These are phyloP conservation scores for Pantherophis guttatus DNA, from an alignment of 2,113 vertebrate species.

Conservation along the genomic window DNA sequence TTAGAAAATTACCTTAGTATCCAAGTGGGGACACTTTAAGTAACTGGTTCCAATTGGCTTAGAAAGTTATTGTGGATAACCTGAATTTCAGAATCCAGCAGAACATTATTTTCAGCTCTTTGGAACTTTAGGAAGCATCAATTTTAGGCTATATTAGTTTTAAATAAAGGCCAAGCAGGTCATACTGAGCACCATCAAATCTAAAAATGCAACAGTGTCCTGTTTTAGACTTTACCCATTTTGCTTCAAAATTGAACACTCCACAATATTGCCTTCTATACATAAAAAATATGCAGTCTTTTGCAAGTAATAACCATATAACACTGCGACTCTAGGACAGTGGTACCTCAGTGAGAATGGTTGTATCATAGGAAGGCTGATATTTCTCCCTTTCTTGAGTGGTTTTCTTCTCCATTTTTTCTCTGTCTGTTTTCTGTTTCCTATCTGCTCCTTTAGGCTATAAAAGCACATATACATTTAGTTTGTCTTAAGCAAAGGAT, in stretches of 20 bases:
- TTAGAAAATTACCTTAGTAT: not conserved
- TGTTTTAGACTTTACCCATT: not conserved
- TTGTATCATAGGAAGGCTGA: slow-evolving; percentile 85
- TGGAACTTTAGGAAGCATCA: not conserved
- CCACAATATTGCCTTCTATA: not conserved
- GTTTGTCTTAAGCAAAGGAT: slow-evolving; percentile 44
- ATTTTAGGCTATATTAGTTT: not conserved
- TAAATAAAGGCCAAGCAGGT: not conserved
- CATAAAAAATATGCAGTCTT: not conserved
- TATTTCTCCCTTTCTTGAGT: slow-evolving; percentile 90
- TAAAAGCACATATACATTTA: slow-evolving; percentile 56
- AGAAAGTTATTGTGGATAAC: not conserved
- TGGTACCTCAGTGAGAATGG: slow-evolving; percentile 86
- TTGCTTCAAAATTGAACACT: not conserved
- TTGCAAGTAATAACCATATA: not conserved
- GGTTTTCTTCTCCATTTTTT: slow-evolving; percentile 90
- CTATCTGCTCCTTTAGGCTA: slow-evolving; percentile 96
- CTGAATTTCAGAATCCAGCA: slow-evolving; percentile 25
- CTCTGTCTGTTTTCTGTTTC: slow-evolving; percentile 93
- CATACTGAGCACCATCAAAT: slow-evolving; percentile 12
- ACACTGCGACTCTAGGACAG: not conserved
- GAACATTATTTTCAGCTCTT: not conserved
- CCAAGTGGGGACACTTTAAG: not conserved
- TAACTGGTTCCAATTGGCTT: not conserved
- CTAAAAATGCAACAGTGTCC: not conserved